Conservation (phyloP, 30 jellyfish, hydroid and myxozoan species). For the Catostylus mosaicus region DNA sequence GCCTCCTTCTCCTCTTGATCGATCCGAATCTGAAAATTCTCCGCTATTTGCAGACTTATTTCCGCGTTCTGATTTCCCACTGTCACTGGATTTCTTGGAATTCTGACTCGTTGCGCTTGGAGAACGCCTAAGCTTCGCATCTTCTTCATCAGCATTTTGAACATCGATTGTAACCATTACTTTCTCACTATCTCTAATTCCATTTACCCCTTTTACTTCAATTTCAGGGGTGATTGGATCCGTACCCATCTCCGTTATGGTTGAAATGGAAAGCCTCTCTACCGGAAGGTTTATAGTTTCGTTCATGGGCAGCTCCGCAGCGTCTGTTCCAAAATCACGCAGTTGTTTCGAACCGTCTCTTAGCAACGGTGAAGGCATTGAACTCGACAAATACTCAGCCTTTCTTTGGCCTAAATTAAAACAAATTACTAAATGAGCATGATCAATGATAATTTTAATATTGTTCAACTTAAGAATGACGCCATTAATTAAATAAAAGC, state of each 20-base stretch:
- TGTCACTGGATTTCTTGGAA: conserved; percentile 62
- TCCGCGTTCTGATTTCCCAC: conserved; percentile 67
- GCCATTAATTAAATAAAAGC: too few species aligned
- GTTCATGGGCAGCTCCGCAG: conserved; percentile 35
- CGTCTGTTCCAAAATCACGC: conserved; percentile 65
- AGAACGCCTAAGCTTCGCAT: conserved; percentile 9
- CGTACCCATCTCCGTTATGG: conserved; percentile 24
- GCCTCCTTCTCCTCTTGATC: conserved; percentile 45
- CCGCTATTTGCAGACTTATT: conserved; percentile 41
- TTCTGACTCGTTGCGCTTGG: conserved; percentile 63
- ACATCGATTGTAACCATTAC: conserved; percentile 9
- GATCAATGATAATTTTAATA: too few species aligned
- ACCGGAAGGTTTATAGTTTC: conserved; percentile 60
- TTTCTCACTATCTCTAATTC: neutral
- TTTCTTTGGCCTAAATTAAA: conserved; percentile 9
- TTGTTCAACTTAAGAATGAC: too few species aligned
- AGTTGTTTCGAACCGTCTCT: conserved; percentile 5
- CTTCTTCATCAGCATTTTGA: conserved; percentile 16
- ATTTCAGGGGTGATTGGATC: conserved; percentile 15
- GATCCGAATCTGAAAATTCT: conserved; percentile 60
- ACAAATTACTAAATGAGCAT: too few species aligned
- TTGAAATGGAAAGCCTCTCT: conserved; percentile 4
- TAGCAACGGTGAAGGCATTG: conserved; percentile 63
- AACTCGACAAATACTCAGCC: conserved; percentile 52
- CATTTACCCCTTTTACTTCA: neutral